Evolutionary conservation across 2,797 vertebrate genomes (phyloP).

Genomic region (Acanthopagrus latus): DNA sequence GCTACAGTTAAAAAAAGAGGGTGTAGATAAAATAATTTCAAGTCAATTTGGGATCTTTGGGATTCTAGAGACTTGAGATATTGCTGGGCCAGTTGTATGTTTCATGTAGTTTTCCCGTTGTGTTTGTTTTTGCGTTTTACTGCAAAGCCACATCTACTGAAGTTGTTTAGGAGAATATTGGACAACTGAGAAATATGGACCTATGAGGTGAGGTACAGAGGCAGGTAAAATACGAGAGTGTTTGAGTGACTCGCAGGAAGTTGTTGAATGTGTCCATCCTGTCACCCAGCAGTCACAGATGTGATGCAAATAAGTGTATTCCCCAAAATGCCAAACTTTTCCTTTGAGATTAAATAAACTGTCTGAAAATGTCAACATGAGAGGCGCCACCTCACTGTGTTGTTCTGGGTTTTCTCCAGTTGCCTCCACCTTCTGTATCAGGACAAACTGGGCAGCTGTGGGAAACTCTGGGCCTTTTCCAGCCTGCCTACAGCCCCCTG

Average conservation of each 20-base stretch:
- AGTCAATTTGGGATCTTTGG: too few relatives aligned
- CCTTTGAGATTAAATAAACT: background rate
- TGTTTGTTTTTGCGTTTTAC: too few relatives aligned
- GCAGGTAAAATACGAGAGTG: background rate
- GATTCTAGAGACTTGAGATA: too few relatives aligned
- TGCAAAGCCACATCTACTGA: too few relatives aligned
- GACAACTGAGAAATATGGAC: background rate
- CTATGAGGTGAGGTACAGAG: background rate
- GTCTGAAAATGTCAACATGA: too few relatives aligned
- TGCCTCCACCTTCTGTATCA: slow-evolving; percentile 16
- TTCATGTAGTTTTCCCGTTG: too few relatives aligned
- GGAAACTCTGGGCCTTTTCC: slow-evolving; percentile 45
- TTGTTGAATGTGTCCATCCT: background rate
- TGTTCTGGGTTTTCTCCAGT: slow-evolving; percentile 6
- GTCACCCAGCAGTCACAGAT: background rate
- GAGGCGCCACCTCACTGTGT: background rate
- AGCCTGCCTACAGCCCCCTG: slow-evolving; percentile 21
- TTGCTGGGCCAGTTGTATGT: too few relatives aligned
- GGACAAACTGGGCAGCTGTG: slow-evolving; percentile 16
- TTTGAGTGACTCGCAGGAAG: background rate
- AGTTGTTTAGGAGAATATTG: too few relatives aligned
- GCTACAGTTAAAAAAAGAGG: too few relatives aligned
- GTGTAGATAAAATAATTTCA: too few relatives aligned
- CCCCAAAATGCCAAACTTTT: background rate
- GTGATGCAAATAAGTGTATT: too few relatives aligned